These are phyloP conservation scores for Capromys pilorides DNA, from an alignment of 2,797 vertebrate species.

Conservation along the genomic window DNA sequence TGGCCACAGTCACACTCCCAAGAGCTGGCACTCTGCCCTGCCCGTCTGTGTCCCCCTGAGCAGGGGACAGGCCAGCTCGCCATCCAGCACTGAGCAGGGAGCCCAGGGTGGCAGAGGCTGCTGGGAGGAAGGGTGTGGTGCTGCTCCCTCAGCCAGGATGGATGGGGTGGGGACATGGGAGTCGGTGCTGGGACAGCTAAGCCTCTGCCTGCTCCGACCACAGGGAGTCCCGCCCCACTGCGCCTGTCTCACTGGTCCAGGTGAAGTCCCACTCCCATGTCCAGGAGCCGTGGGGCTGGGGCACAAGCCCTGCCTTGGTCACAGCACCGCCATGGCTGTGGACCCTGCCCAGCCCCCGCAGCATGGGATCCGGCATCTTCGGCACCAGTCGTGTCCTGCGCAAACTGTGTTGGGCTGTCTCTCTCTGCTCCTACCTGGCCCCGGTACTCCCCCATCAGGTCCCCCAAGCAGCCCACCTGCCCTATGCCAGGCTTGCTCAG, in stretches of 20 bases:
- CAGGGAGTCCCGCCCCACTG: not conserved
- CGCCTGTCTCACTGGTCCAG: not conserved
- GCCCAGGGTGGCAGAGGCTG: not conserved
- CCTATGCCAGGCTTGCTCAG: not conserved
- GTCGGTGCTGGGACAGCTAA: not conserved
- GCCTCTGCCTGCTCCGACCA: not conserved
- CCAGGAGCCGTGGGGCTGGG: not conserved
- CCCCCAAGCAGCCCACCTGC: constrained; percentile 81
- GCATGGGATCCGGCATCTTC: no score
- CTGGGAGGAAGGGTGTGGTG: not conserved
- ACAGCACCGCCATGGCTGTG: not conserved
- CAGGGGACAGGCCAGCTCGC: not conserved
- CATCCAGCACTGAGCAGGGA: no score
- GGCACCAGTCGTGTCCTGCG: accelerated
- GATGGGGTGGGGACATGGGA: not conserved
- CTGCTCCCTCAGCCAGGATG: not conserved
- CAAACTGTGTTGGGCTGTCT: not conserved
- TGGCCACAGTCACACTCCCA: not conserved
- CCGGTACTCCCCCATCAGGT: constrained; percentile 71
- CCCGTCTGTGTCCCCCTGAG: not conserved
- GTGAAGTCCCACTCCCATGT: not conserved
- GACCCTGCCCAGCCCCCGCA: not conserved
- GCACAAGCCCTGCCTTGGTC: not conserved
- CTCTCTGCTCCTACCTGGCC: not conserved
- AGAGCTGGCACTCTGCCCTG: not conserved